A percentile compares a stretch with the other conserved stretches of the same genome.
These are phyloP conservation scores for Ceryle rudis DNA, from an alignment of 2,797 vertebrate genomes.

Conservation along the genomic window DNA sequence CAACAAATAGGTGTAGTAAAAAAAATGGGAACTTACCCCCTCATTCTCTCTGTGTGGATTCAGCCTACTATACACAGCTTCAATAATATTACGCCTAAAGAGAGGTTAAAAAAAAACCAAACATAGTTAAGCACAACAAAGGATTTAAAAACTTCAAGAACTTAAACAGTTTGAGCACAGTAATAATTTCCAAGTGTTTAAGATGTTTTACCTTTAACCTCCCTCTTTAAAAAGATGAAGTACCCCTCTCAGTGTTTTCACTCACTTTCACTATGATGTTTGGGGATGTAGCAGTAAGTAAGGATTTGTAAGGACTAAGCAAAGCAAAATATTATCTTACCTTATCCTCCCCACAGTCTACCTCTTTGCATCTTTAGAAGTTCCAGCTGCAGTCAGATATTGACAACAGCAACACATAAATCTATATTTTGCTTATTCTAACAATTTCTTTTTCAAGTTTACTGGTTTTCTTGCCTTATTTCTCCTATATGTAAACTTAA, in stretches of 20 bases:
- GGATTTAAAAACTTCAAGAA: background rate
- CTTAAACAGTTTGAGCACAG: background rate
- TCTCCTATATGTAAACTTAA: background rate
- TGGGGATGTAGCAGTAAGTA: background rate
- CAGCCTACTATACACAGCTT: conserved; percentile 96
- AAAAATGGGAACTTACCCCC: conserved; percentile 88
- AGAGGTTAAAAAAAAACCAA: background rate
- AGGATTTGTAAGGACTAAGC: background rate
- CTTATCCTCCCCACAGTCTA: background rate
- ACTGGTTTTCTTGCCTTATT: background rate
- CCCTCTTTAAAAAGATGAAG: background rate
- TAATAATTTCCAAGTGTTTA: background rate
- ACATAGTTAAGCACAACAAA: background rate
- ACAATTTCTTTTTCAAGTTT: background rate
- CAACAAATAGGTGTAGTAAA: conserved; percentile 36
- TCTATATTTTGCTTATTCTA: background rate
- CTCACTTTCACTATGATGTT: background rate
- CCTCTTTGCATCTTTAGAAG: background rate
- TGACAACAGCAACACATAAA: background rate
- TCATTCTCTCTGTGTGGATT: conserved; percentile 97
- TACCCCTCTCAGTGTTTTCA: background rate
- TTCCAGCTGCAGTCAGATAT: background rate
- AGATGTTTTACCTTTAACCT: background rate
- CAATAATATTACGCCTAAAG: conserved; percentile 94
- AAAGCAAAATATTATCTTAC: background rate